A percentile compares a stretch with the other conserved stretches of the same genome.
These are phyloP conservation scores for Cochlearius cochlearius DNA, from an alignment of 2,113 vertebrate genomes.

Conservation along the genomic window DNA sequence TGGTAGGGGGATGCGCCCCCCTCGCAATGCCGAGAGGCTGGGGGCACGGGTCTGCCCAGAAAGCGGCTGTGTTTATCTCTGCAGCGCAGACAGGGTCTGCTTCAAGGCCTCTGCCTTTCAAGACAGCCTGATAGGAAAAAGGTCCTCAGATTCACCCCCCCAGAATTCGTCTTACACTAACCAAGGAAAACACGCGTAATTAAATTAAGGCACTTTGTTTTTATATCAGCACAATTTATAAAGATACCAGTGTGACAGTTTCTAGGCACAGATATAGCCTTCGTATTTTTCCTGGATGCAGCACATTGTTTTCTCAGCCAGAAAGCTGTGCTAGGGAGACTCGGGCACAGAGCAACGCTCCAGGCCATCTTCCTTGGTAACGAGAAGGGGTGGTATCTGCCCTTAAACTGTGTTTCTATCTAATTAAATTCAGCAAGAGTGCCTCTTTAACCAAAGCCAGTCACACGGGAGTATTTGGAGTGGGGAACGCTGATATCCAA, in stretches of 20 bases:
- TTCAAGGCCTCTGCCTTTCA: not conserved
- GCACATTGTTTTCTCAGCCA: slow-evolving; percentile 75
- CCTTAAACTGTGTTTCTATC: slow-evolving; percentile 61
- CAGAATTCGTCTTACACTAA: slow-evolving; percentile 45
- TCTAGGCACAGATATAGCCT: slow-evolving; percentile 70
- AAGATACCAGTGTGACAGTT: slow-evolving; percentile 76
- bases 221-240: slow-evolving; percentile 65
- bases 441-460: slow-evolving; percentile 48
- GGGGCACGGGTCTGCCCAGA: rapidly evolving
- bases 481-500: not conserved
- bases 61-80: not conserved
- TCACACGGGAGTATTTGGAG: slow-evolving; percentile 54
- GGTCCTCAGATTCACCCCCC: not conserved
- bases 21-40: rapidly evolving
- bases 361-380: slow-evolving; percentile 61
- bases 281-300: slow-evolving; percentile 75
- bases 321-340: slow-evolving; percentile 60
- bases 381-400: slow-evolving; percentile 29
- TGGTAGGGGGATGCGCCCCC: not conserved
- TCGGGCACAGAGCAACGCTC: slow-evolving; percentile 33
- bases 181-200: slow-evolving; percentile 67
- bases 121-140: slow-evolving; percentile 36
- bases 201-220: slow-evolving; percentile 72
- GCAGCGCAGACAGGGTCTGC: not conserved
- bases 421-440: slow-evolving; percentile 70